These are phyloP conservation scores for Scortum barcoo DNA, from an alignment of 2,113 vertebrate genomes.

Conservation along the genomic window DNA sequence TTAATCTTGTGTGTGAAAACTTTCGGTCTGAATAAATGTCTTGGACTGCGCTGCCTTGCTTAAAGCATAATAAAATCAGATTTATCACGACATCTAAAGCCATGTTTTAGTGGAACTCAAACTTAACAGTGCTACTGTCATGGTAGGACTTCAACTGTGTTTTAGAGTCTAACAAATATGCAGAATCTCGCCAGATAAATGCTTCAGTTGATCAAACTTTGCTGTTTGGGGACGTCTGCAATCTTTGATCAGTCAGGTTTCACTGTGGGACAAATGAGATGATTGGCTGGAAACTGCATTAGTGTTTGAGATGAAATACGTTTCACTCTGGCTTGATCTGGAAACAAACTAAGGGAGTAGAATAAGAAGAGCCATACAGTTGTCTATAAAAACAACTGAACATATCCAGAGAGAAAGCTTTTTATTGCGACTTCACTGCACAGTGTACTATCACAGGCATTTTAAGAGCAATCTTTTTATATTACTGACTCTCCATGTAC, in stretches of 20 bases:
- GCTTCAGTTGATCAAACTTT: background rate
- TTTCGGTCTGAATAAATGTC: background rate
- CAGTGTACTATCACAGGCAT: constrained; percentile 15
- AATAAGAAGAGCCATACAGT: constrained; percentile 10
- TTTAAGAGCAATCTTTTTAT: constrained; percentile 49
- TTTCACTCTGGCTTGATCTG: constrained; percentile 1
- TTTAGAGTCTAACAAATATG: background rate
- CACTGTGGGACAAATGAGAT: too few species aligned
- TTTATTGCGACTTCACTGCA: constrained; percentile 26
- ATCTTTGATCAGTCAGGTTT: too few species aligned
- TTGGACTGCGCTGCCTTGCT: background rate
- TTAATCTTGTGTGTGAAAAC: constrained; percentile 1
- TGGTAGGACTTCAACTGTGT: background rate
- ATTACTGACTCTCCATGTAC: constrained; percentile 30
- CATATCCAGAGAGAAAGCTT: constrained; percentile 13
- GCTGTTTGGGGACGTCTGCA: background rate
- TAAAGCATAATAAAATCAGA: background rate
- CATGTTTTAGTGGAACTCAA: background rate
- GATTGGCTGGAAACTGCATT: too few species aligned
- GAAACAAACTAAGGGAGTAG: constrained; percentile 14
- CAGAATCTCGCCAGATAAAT: background rate
- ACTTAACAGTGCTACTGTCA: background rate
- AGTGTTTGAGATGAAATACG: constrained; percentile 27
- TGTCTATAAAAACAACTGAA: background rate
- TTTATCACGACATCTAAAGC: background rate